Base-by-base conservation (phyloP, 1,140 invertebrate genomes). In the Brachionus koreanus region DNA sequence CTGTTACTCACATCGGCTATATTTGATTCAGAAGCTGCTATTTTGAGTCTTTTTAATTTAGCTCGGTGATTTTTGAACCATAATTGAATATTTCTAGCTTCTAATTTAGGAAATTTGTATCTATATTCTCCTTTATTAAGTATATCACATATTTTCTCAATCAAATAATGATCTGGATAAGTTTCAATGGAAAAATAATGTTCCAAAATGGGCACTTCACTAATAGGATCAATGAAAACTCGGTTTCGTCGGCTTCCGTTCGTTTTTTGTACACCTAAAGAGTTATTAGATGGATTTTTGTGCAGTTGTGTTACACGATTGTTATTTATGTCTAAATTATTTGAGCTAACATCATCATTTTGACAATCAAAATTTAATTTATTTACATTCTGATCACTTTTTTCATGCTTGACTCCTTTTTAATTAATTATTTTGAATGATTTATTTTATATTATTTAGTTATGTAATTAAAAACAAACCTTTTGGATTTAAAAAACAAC, bases 151-250 rank as follows among this genome's bases (percentile, higher is more conserved):
- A 97, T 98, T 87, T 97, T 96, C 74, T 97, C 91, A 85, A 98
- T 98, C 72, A 82, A 61, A 43, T 35, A 57, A 23, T 57, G 67
- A 57, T 72, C 65, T 29, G 82, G 82, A 89, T 98, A 96, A 35
- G 96, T 98, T 89, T 98, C 97, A 86, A 95, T 92, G 16, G 92
- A 92, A 87, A 98, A 98, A 96, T 96, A 98, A 86, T 95, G 94
- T 87, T 98, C 96, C 81, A 98, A 90, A 84, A 95, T 92, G 4
- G 96, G 96, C 61, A 98, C 96, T 91, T 98, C 97, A 23, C 95
- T 95, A 10, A 98, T 94, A 0, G 96, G 97, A 89, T 98, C 97
- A 84, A 98, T 98, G 87, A 98, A 98, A n/a, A 96, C 98, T 83
- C 97, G 91, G 88, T 97, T 98, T 37, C 96, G 91, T 46, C 83